These are phyloP conservation scores for Otolemur crassicaudatus DNA, from an alignment of 2,797 vertebrate species.

Conservation along the genomic window DNA sequence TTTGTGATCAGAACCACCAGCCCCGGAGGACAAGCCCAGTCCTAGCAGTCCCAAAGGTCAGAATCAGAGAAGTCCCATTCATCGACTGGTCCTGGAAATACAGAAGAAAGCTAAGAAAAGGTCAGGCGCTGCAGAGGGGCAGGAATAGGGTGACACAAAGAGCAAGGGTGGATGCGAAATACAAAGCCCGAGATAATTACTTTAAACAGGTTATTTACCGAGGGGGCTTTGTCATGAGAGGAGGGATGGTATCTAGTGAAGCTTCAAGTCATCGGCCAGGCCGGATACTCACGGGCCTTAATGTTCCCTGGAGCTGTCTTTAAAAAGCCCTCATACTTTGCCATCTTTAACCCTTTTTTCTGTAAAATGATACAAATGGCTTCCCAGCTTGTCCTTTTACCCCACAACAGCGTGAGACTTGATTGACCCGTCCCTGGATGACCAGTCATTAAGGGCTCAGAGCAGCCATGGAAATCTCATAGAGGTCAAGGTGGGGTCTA, in stretches of 20 bases:
- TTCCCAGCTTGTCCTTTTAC: constrained; percentile 66
- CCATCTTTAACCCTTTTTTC: constrained; percentile 70
- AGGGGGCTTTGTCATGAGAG: not conserved
- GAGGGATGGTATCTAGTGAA: not conserved
- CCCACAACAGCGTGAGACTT: constrained; percentile 25
- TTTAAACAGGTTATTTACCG: not conserved
- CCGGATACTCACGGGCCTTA: not conserved
- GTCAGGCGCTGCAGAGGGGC: not conserved
- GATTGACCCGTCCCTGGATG: constrained; percentile 55
- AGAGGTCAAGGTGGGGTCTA: constrained; percentile 63
- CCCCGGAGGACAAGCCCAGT: not conserved
- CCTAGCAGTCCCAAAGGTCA: not conserved
- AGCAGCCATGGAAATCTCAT: constrained; percentile 42
- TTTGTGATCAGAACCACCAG: not conserved
- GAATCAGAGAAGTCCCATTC: not conserved
- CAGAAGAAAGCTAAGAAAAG: constrained; percentile 25
- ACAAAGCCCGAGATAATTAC: not conserved
- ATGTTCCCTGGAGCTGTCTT: constrained; percentile 54
- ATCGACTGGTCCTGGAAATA: not conserved
- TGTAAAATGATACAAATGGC: constrained; percentile 73
- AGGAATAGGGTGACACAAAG: not conserved
- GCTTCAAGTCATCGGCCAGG: not conserved
- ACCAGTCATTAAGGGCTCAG: constrained; percentile 66
- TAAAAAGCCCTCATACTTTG: constrained; percentile 59
- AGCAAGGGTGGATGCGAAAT: constrained; percentile 6